Conservation (phyloP, 2,888 invertebrate species). For the Cheilosia soror region DNA sequence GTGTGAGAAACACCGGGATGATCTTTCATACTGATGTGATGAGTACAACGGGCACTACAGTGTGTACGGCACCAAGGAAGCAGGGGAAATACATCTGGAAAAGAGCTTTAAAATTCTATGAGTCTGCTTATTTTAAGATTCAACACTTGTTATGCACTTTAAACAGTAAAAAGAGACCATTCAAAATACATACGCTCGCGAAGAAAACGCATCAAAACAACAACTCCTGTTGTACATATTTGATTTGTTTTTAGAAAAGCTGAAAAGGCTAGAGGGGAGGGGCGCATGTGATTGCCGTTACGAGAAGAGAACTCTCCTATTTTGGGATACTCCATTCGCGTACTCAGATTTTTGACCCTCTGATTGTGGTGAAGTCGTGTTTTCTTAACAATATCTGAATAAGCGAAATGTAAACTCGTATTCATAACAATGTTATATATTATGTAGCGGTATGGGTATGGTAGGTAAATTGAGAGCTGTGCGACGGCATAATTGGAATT, state of each 20-base stretch:
- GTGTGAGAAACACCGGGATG: constrained; percentile 52
- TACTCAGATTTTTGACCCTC: constrained; percentile 58
- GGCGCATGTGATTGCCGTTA: constrained; percentile 19
- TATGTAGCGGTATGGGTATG: neutral
- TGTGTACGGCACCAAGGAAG: neutral
- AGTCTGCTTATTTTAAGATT: constrained; percentile 45
- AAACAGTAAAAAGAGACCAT: constrained; percentile 20
- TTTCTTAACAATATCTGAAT: constrained; percentile 17
- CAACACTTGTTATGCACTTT: constrained; percentile 62
- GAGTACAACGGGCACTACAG: too few relatives aligned
- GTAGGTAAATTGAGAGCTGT: constrained; percentile 23
- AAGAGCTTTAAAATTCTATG: constrained; percentile 37
- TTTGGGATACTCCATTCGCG: constrained; percentile 38
- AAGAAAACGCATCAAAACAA: constrained; percentile 33
- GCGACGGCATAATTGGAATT: too few relatives aligned
- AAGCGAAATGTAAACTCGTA: constrained; percentile 30
- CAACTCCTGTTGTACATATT: neutral
- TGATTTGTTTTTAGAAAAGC: neutral
- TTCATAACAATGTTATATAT: neutral
- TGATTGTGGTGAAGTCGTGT: constrained; percentile 32
- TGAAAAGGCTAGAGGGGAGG: neutral
- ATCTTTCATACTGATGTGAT: neutral
- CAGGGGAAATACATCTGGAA: constrained; percentile 20
- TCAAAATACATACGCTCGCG: neutral
- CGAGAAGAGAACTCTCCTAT: constrained; percentile 50